These are phyloP conservation scores for Fregata magnificens DNA, from an alignment of 2,113 vertebrate genomes.

Conservation along the genomic window DNA sequence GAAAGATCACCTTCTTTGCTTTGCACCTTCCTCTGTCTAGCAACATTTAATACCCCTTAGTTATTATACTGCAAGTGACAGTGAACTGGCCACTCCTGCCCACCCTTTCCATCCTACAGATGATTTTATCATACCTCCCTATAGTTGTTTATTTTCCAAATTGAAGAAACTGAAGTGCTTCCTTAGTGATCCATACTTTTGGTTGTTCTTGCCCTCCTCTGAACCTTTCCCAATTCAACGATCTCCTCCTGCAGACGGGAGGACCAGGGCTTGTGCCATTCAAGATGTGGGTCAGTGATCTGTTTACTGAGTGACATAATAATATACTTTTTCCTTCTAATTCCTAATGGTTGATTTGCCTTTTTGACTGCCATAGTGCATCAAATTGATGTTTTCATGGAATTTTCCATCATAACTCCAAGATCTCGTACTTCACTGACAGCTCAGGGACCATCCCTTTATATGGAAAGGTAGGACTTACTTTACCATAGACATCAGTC, in stretches of 20 bases:
- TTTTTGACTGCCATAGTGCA: not conserved
- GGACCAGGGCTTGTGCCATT: not conserved
- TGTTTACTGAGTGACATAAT: not conserved
- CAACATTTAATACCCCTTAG: not conserved
- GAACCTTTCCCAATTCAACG: not conserved
- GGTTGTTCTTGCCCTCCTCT: not conserved
- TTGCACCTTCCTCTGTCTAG: not conserved
- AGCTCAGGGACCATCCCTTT: not conserved
- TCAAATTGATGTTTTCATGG: not conserved
- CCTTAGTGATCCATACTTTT: not conserved
- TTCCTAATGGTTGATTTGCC: not conserved
- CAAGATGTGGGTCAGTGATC: not conserved
- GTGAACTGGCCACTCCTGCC: not conserved
- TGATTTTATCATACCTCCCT: not conserved
- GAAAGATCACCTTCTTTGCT: not conserved
- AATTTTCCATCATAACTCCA: not conserved
- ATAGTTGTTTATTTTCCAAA: not conserved
- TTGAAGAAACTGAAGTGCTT: not conserved
- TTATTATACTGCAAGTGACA: not conserved
- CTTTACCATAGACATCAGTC: not conserved
- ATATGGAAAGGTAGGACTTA: not conserved
- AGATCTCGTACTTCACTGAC: not conserved
- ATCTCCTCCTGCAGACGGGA: not conserved
- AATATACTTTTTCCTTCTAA: not conserved
- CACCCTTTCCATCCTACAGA: not conserved